A percentile compares a stretch with the other conserved stretches of the same genome.
These are phyloP conservation scores for Corythornis vintsioides DNA, from an alignment of 2,113 vertebrate genomes.

Conservation along the genomic window DNA sequence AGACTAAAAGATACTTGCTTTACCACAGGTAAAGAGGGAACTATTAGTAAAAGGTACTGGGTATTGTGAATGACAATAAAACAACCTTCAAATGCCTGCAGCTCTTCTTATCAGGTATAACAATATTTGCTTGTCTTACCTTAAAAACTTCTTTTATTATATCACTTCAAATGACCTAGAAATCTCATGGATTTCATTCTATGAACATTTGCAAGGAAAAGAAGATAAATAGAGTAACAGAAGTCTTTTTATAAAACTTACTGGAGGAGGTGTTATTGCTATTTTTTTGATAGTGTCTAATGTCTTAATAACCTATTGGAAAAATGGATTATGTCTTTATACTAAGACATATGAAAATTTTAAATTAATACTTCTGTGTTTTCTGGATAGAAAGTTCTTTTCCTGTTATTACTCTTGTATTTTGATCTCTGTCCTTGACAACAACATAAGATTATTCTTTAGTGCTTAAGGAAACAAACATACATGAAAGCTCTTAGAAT, in stretches of 20 bases:
- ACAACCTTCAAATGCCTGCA: neutral
- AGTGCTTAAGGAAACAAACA: neutral
- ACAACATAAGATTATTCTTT: neutral
- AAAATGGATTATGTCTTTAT: neutral
- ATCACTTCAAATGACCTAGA: neutral
- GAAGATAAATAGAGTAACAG: neutral
- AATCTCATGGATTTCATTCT: neutral
- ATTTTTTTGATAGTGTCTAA: neutral
- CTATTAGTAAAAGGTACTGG: neutral
- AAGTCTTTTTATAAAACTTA: neutral
- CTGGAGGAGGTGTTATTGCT: rapidly evolving
- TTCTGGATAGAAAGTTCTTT: neutral
- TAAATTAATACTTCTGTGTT: neutral
- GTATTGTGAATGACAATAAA: neutral
- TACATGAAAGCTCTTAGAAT: neutral
- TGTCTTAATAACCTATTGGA: neutral
- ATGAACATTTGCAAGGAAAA: neutral
- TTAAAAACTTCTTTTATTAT: neutral
- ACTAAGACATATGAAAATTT: neutral
- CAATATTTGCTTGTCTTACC: neutral
- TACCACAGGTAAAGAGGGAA: neutral
- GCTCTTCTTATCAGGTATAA: neutral
- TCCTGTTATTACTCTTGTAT: neutral
- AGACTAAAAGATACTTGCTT: neutral
- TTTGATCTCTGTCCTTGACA: neutral